Conservation (phyloP, 2,797 vertebrate species). For the Aplochiton taeniatus region DNA sequence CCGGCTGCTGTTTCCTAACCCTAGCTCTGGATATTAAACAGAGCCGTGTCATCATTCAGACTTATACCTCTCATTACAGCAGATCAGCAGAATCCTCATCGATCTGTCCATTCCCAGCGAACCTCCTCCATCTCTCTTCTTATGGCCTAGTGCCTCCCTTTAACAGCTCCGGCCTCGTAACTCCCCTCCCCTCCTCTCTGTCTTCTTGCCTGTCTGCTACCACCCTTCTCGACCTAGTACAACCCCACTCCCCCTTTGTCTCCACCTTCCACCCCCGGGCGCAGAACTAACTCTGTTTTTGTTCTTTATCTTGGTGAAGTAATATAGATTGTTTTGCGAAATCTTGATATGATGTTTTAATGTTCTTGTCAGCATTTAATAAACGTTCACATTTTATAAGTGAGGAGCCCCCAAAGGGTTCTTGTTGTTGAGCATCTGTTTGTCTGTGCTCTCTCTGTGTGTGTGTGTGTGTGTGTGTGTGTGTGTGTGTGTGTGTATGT, state of each 20-base stretch:
- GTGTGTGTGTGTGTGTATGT: too few relatives aligned
- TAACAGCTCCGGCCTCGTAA: too few relatives aligned
- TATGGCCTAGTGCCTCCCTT: too few relatives aligned
- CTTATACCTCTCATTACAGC: background rate
- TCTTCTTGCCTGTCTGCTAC: background rate
- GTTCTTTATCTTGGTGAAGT: slow-evolving; percentile 66
- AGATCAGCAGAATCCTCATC: slow-evolving; percentile 1
- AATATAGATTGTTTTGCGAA: slow-evolving; percentile 78
- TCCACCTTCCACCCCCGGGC: slow-evolving; percentile 14
- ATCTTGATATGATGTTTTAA: slow-evolving; percentile 82
- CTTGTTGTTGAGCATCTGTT: background rate
- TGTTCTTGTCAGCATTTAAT: slow-evolving; percentile 82
- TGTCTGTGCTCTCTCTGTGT: slow-evolving; percentile 13
- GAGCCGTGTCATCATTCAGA: background rate
- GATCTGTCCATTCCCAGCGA: background rate
- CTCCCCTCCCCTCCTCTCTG: too few relatives aligned
- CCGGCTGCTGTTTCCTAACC: slow-evolving; percentile 14
- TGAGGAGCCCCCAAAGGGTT: slow-evolving; percentile 33
- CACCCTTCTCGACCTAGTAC: too few relatives aligned
- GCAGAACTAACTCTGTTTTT: slow-evolving; percentile 60
- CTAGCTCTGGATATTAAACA: slow-evolving; percentile 17
- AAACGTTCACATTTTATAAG: slow-evolving; percentile 82
- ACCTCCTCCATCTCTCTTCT: background rate
- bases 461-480: slow-evolving; percentile 8
- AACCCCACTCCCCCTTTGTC: too few relatives aligned